A percentile compares a stretch with the other conserved stretches of the same genome.
Evolutionary conservation across 2,888 invertebrate genomes (phyloP).

Genomic region (Ochropleura plecta): DNA sequence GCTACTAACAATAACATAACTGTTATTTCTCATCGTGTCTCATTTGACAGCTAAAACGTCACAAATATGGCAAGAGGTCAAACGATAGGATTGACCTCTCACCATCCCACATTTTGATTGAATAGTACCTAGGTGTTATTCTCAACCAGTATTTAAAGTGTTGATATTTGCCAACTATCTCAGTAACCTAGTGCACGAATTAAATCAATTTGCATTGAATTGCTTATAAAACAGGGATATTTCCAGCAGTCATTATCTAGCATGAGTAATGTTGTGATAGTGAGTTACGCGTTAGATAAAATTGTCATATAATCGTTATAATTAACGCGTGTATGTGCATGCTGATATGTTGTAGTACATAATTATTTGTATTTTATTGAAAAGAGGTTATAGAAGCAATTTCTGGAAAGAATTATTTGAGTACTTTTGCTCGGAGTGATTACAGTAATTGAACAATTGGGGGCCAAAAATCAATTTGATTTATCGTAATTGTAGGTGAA

Average conservation of each 20-base stretch:
- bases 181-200: conserved; percentile 61
- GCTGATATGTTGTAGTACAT: conserved; percentile 15
- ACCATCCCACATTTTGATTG: neutral
- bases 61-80: neutral
- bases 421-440: neutral
- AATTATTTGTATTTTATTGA: neutral
- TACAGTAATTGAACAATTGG: neutral
- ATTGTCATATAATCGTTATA: conserved; percentile 46
- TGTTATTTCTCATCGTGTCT: conserved; percentile 19
- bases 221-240: conserved; percentile 50
- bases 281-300: conserved; percentile 48
- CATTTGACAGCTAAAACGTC: conserved; percentile 14
- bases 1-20: conserved; percentile 21
- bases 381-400: neutral
- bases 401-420: neutral
- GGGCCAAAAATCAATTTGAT: neutral
- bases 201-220: conserved; percentile 64
- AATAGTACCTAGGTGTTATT: neutral
- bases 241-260: conserved; percentile 54
- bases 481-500: neutral
- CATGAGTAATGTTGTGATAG: conserved; percentile 55
- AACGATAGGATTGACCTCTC: neutral
- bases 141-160: conserved; percentile 5
- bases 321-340: conserved; percentile 44
- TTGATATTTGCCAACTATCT: conserved; percentile 41